Conservation (phyloP, 2,888 invertebrate genomes). For the Apodemia mormo region DNA sequence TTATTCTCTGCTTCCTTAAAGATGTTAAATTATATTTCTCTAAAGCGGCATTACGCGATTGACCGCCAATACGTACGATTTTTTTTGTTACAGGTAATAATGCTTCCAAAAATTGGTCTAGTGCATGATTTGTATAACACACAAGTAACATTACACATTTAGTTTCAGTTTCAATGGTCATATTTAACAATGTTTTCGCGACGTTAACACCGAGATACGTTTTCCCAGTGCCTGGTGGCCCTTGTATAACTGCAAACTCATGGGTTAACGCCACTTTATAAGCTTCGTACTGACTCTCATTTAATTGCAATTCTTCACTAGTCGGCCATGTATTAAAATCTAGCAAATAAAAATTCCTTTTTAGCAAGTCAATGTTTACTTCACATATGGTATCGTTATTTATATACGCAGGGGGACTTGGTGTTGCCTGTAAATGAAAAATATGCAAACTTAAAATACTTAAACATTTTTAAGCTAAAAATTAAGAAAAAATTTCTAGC, state of each 20-base stretch:
- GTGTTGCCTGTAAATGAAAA: conserved; percentile 46
- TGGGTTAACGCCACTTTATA: conserved; percentile 84
- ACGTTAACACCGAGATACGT: conserved; percentile 89
- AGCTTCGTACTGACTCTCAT: conserved; percentile 85
- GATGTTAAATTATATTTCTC: conserved; percentile 68
- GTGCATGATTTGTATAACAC: conserved; percentile 92
- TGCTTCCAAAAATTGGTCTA: conserved; percentile 91
- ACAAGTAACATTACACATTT: conserved; percentile 85
- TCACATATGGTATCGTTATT: conserved; percentile 32
- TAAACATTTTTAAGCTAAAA: too few relatives aligned
- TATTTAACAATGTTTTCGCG: conserved; percentile 83
- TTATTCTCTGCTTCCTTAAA: conserved; percentile 40
- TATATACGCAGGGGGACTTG: conserved; percentile 50
- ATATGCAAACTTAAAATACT: too few relatives aligned
- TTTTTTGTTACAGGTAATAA: conserved; percentile 79
- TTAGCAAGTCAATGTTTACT: conserved; percentile 21
- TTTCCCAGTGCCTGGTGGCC: conserved; percentile 94
- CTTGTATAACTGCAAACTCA: conserved; percentile 90
- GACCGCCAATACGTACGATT: conserved; percentile 86
- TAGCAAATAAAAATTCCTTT: conserved; percentile 46
- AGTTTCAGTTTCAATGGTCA: conserved; percentile 33
- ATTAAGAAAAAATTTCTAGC: too few relatives aligned
- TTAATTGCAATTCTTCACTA: conserved; percentile 71
- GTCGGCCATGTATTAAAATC: conserved; percentile 70
- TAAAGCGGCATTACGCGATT: conserved; percentile 79